These are phyloP conservation scores for Nymphalis urticae DNA, from an alignment of 2,888 invertebrate genomes.

Conservation along the genomic window DNA sequence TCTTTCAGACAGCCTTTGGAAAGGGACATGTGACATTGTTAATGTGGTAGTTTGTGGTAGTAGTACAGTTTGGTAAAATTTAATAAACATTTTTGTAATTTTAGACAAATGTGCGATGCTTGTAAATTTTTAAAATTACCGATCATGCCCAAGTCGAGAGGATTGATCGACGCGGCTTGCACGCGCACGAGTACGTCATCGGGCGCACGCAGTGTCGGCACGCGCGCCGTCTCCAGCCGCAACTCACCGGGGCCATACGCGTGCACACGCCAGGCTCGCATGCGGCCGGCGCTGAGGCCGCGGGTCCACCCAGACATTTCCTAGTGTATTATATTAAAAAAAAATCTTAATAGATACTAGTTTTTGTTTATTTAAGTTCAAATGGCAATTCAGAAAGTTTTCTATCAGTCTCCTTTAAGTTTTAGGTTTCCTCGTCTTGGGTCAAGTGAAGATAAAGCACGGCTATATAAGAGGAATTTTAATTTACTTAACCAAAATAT, in stretches of 20 bases:
- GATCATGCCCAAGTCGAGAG: constrained; percentile 92
- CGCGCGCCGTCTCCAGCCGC: constrained; percentile 81
- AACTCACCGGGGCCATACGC: constrained; percentile 86
- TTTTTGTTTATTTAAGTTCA: background rate
- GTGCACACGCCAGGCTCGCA: constrained; percentile 92
- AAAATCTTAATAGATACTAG: background rate
- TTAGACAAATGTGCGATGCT: too few species aligned
- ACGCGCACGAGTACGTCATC: constrained; percentile 91
- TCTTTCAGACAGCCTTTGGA: too few species aligned
- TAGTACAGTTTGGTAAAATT: too few species aligned
- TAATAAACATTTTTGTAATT: too few species aligned
- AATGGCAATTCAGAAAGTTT: background rate
- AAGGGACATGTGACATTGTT: too few species aligned
- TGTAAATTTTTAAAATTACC: too few species aligned
- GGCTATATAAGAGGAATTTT: too few species aligned
- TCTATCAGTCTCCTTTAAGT: too few species aligned
- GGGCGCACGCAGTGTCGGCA: constrained; percentile 86
- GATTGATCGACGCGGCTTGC: constrained; percentile 93
- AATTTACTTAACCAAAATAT: too few species aligned
- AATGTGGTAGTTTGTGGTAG: too few species aligned
- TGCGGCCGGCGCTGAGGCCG: constrained; percentile 64
- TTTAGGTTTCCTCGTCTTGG: too few species aligned
- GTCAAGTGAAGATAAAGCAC: too few species aligned
- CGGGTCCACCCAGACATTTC: constrained; percentile 30
- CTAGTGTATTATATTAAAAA: constrained; percentile 13